Conservation (phyloP, 64 coral and sea anemone species). For the Montipora sp. region DNA sequence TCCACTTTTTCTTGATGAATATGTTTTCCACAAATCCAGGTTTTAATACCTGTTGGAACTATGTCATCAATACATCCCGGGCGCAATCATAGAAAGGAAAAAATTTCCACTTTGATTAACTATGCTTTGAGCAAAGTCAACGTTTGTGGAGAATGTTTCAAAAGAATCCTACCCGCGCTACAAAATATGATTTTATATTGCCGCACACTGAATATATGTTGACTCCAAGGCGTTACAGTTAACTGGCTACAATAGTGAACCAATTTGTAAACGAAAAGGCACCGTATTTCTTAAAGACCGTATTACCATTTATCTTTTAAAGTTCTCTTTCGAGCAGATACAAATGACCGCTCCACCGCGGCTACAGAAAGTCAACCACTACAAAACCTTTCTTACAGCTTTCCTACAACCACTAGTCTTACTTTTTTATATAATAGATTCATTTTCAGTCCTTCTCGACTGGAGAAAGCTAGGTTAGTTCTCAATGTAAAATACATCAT, state of each 20-base stretch:
- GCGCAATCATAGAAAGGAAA: not conserved
- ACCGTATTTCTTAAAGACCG: not conserved
- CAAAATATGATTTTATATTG: conserved; percentile 16
- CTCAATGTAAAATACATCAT: conserved; percentile 42
- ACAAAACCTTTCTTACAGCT: too few species aligned
- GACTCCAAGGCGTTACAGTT: not conserved
- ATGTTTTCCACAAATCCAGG: conserved; percentile 21
- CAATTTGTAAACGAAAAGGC: not conserved
- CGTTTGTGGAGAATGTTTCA: conserved; percentile 2
- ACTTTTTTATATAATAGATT: conserved; percentile 2
- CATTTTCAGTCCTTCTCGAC: not conserved
- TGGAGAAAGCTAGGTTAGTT: not conserved
- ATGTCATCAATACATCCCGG: not conserved
- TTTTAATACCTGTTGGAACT: not conserved
- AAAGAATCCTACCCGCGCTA: conserved; percentile 31
- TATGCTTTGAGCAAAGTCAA: not conserved
- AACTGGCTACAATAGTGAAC: not conserved
- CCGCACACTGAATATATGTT: not conserved
- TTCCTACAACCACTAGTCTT: too few species aligned
- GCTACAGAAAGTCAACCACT: too few species aligned
- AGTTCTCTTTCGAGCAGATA: not conserved
- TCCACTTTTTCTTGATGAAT: not conserved
- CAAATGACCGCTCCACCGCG: too few species aligned
- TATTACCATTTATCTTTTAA: not conserved
- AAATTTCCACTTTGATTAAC: not conserved